Evolutionary conservation across 1,140 invertebrate species (phyloP).

Genomic region (Asbolus verrucosus): DNA sequence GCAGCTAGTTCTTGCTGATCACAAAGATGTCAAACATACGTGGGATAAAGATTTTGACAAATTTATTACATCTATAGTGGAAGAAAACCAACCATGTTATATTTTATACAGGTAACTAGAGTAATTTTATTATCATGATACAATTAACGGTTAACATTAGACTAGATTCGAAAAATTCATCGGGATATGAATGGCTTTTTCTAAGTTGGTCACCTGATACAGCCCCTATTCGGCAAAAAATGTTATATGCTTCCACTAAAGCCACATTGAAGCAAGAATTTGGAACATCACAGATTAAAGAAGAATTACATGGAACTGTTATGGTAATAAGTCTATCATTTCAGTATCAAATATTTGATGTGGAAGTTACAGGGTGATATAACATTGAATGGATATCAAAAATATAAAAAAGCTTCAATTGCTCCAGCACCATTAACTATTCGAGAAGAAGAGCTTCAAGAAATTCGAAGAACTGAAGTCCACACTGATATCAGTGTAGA

Average conservation of each 20-base stretch:
- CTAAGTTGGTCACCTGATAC: constrained; percentile 95
- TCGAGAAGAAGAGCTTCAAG: constrained; percentile 89
- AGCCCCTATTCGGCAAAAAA: constrained; percentile 92
- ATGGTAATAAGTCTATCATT: constrained; percentile 74
- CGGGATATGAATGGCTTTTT: constrained; percentile 93
- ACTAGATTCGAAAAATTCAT: constrained; percentile 82
- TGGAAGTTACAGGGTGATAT: constrained; percentile 79
- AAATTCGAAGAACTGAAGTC: constrained; percentile 82
- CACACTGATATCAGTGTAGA: constrained; percentile 85
- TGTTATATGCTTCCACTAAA: constrained; percentile 99
- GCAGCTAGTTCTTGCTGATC: constrained; percentile 78
- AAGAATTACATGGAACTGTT: constrained; percentile 90
- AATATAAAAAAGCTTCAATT: constrained; percentile 79
- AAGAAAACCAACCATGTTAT: constrained; percentile 93
- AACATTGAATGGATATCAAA: constrained; percentile 83
- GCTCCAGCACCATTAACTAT: constrained; percentile 90
- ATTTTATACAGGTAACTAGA: constrained; percentile 82
- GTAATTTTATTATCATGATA: constrained; percentile 58
- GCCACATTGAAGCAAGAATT: constrained; percentile 98
- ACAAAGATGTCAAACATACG: constrained; percentile 75
- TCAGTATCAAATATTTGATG: no score
- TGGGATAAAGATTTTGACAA: constrained; percentile 93
- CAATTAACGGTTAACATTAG: constrained; percentile 62
- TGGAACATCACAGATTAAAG: constrained; percentile 88
- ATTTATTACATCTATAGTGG: constrained; percentile 80